These are phyloP conservation scores for Lutjanus campechanus DNA, from an alignment of 2,797 vertebrate species.

Conservation along the genomic window DNA sequence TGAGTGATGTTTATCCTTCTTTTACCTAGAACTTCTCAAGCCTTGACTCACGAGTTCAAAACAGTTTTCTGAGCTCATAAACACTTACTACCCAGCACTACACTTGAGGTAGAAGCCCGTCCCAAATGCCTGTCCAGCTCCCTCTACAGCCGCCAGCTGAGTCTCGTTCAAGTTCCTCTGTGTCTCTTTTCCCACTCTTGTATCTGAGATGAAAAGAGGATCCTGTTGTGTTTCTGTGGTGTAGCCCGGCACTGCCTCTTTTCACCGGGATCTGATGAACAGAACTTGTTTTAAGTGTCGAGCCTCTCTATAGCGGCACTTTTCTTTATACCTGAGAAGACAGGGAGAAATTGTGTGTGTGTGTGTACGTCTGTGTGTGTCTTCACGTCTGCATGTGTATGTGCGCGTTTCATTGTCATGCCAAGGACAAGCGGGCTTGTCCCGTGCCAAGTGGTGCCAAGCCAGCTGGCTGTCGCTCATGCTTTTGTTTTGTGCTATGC, in stretches of 20 bases:
- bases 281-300: conserved; percentile 41
- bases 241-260: conserved; percentile 15
- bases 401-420: conserved; percentile 73
- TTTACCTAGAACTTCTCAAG: conserved; percentile 39
- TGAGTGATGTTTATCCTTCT: conserved; percentile 49
- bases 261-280: conserved; percentile 48
- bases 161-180: conserved; percentile 39
- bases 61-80: conserved; percentile 22
- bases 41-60: conserved; percentile 53
- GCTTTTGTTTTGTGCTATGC: conserved; percentile 79
- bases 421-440: conserved; percentile 76
- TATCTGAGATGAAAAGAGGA: conserved; percentile 47
- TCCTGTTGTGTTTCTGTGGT: conserved; percentile 44
- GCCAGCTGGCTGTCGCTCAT: conserved; percentile 84
- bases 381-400: conserved; percentile 11
- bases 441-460: conserved; percentile 81
- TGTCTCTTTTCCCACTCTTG: conserved; percentile 43
- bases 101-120: conserved; percentile 1
- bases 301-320: conserved; percentile 18
- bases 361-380: background rate
- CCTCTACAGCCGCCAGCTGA: conserved; percentile 15
- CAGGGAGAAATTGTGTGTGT: conserved; percentile 20
- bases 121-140: conserved; percentile 26
- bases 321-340: conserved; percentile 65
- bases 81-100: background rate